Evolutionary conservation across 2,113 vertebrate genomes (phyloP).

Genomic region (Scartelaos histophorus): DNA sequence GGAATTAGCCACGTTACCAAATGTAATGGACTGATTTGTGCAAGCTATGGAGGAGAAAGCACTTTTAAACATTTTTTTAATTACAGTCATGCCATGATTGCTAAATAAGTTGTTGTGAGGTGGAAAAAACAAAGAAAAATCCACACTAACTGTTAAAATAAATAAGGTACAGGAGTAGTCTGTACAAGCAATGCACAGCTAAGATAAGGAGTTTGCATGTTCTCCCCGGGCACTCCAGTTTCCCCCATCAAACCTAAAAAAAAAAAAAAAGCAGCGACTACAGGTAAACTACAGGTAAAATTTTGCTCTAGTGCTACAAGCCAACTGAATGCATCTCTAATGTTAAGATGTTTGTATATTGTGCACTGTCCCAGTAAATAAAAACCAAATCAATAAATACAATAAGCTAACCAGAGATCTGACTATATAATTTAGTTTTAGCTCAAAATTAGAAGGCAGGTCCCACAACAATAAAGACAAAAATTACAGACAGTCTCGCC

Average conservation of each 20-base stretch:
- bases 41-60: slow-evolving; percentile 24
- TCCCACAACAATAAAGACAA: background rate
- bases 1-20: slow-evolving; percentile 38
- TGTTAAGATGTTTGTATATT: too few species aligned
- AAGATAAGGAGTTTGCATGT: too few species aligned
- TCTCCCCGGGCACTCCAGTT: too few species aligned
- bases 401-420: background rate
- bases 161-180: background rate
- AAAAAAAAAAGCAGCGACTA: too few species aligned
- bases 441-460: background rate
- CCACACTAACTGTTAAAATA: background rate
- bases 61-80: background rate
- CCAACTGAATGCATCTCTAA: too few species aligned
- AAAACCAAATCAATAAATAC: too few species aligned
- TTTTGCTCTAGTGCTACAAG: too few species aligned
- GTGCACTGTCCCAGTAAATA: too few species aligned
- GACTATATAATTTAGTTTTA: background rate
- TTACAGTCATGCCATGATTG: background rate
- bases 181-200: too few species aligned
- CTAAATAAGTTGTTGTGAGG: background rate
- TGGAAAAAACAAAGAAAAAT: background rate
- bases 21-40: slow-evolving; percentile 43
- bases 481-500: too few species aligned
- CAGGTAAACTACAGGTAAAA: too few species aligned
- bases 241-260: too few species aligned